Percentiles rank a stretch among this genome's conserved stretches.
Conservation (phyloP, 2,113 vertebrate species). For the Nesogale talazaci region DNA sequence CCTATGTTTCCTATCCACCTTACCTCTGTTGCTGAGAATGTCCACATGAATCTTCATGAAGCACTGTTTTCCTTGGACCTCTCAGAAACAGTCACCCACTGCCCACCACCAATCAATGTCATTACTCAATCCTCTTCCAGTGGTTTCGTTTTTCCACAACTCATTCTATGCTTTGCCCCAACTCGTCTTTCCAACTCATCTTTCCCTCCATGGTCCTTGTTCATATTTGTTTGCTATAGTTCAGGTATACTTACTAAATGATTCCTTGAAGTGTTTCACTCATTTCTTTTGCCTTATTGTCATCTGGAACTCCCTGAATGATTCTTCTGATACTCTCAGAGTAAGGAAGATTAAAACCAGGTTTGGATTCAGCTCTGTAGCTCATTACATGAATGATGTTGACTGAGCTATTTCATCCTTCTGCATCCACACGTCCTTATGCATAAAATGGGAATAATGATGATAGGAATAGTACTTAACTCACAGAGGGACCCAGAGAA, state of each 20-base stretch:
- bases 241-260: neutral
- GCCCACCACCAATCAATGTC: neutral
- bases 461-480: neutral
- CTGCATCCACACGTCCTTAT: neutral
- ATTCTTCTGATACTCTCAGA: neutral
- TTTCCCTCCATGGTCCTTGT: neutral
- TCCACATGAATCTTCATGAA: neutral
- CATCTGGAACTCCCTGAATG: neutral
- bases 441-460: neutral
- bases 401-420: neutral
- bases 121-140: neutral
- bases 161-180: neutral
- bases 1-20: neutral
- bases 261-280: neutral
- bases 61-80: neutral
- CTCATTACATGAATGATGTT: neutral
- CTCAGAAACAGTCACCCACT: neutral
- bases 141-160: neutral
- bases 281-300: neutral
- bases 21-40: neutral
- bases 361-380: neutral
- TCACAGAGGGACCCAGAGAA: neutral
- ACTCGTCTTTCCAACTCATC: neutral
- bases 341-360: neutral
- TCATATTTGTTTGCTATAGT: neutral